A percentile compares a stretch with the other conserved stretches of the same genome.
Evolutionary conservation across 2,113 vertebrate species (phyloP).

Genomic region (Anoura caudifer): DNA sequence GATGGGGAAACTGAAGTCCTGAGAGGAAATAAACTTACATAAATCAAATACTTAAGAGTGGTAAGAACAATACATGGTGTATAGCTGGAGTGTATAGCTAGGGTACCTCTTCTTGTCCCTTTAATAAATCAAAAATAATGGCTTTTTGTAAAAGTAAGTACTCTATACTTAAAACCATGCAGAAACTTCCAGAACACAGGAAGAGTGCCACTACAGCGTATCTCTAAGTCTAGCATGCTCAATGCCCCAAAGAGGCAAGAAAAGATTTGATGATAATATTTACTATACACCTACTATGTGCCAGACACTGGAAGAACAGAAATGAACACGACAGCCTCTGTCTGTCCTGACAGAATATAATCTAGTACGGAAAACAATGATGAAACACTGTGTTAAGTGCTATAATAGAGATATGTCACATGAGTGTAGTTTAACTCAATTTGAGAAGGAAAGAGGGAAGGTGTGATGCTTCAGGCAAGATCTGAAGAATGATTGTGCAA

Average conservation of each 20-base stretch:
- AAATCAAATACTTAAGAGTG: neutral
- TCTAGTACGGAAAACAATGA: neutral
- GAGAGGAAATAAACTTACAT: neutral
- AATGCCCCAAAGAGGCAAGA: neutral
- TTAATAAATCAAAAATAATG: conserved; percentile 5
- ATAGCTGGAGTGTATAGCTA: neutral
- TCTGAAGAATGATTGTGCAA: neutral
- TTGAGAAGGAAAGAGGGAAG: neutral
- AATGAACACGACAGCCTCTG: neutral
- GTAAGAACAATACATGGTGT: neutral
- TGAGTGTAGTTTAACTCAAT: neutral
- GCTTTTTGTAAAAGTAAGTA: neutral
- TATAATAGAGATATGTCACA: neutral
- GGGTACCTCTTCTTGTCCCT: neutral
- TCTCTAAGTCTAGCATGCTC: neutral
- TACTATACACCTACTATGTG: neutral
- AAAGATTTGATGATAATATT: neutral
- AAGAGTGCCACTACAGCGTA: neutral
- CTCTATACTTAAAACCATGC: neutral
- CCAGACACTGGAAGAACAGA: neutral
- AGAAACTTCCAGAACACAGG: neutral
- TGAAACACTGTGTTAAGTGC: neutral
- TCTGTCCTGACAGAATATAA: neutral
- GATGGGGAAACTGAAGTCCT: neutral
- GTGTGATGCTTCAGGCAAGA: neutral